Evolutionary conservation across 2,797 vertebrate species (phyloP), one percentile per base, ranked within the genome.

Genomic region (Pipistrellus nathusii): DNA sequence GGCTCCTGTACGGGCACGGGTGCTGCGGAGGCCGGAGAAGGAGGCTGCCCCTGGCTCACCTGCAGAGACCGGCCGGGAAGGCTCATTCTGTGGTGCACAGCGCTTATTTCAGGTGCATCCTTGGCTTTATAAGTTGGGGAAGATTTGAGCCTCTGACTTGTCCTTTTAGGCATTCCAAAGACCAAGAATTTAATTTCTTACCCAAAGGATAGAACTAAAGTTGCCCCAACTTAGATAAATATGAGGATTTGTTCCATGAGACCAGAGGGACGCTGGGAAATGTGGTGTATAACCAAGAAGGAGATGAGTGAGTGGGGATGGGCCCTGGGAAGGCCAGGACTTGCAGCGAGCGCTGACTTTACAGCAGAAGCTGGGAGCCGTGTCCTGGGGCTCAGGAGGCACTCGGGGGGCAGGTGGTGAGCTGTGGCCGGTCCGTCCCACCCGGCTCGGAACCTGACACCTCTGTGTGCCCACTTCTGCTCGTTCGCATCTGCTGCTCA

Each of bases 151-250:
- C 81, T 78, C 90, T 59, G 44, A 41, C 21, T 77, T 76, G 5
- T 92, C 96, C 25, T 85, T 66, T 81, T 32, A 88, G 68, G 25
- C 62, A 62, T 87, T 46, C 44, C 17, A 75, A 32, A 96, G 71
- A 53, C 20, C n/a, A 11, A 38, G 18, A 72, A 32, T 78, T 72
- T 30, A 18, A 30, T 75, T 93, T 68, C 85, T 71, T 48, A 83
- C 35, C 14, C 25, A 46, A 69, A 68, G 14, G 23, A 13, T 66
- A 21, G 21, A 85, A 78, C 83, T 55, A 38, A 91, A 82, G n/a
- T 38, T 72, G 20, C 10, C 7, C 53, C 59, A 77, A 20, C 11
- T 93, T 84, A 75, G 9, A 25, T 66, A 48, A 84, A 13, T 14
- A 4, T 46, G 53, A 48, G 48, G 30, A 30, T 82, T 69, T 51